Evolutionary conservation across 2,888 invertebrate species (phyloP).

Genomic region (Thera obeliscata): DNA sequence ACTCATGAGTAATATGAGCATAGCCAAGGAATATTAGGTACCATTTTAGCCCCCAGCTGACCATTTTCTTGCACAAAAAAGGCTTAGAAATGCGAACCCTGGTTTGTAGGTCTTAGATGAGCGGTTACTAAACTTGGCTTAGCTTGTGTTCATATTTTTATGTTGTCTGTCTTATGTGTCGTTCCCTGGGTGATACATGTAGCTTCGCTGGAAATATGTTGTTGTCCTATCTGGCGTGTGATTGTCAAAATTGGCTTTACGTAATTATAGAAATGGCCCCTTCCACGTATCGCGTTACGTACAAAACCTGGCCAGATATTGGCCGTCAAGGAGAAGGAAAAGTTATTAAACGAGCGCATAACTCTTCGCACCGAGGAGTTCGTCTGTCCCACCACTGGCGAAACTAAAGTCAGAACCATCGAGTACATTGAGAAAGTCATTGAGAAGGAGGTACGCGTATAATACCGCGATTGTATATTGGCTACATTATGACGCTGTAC

Average conservation of each 20-base stretch:
- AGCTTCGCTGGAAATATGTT: conserved; percentile 69
- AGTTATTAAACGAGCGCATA: conserved; percentile 94
- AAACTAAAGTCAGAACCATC: conserved; percentile 94
- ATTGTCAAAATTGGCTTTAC: conserved; percentile 81
- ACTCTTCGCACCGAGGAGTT: conserved; percentile 95
- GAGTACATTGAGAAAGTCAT: conserved; percentile 98
- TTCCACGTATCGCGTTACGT: conserved; percentile 94
- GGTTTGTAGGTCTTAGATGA: not conserved
- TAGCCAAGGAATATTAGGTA: conserved; percentile 7
- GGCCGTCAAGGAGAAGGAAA: conserved; percentile 95
- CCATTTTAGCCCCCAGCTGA: too few species aligned
- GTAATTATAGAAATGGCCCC: conserved; percentile 85
- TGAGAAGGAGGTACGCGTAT: conserved; percentile 94
- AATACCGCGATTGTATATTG: conserved; percentile 70
- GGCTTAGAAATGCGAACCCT: too few species aligned
- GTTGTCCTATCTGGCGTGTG: conserved; percentile 67
- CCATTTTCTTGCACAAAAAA: too few species aligned
- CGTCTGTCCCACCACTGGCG: conserved; percentile 93
- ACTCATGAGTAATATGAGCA: not conserved
- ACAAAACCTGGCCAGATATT: conserved; percentile 92
- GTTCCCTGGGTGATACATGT: conserved; percentile 58
- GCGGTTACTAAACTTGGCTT: conserved; percentile 15
- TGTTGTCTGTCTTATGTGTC: conserved; percentile 48
- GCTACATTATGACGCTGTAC: conserved; percentile 76
- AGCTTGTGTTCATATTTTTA: conserved; percentile 46